Conservation (phyloP, 64 coral and sea anemone genomes). For the Dendronephthya gigantea region DNA sequence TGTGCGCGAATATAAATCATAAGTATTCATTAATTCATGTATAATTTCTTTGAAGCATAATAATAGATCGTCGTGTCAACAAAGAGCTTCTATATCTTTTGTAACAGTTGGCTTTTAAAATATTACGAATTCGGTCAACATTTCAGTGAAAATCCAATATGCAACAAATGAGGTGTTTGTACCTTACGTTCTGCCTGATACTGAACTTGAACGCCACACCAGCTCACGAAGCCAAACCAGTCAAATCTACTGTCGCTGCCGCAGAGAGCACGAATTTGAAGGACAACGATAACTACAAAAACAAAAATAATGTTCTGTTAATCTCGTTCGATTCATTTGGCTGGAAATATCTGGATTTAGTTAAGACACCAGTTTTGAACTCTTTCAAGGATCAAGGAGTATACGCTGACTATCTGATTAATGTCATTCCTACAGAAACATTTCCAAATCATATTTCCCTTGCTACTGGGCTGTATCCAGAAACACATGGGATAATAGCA, state of each 20-base stretch:
- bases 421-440: constrained; percentile 62
- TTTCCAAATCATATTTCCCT: constrained; percentile 69
- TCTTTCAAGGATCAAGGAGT: constrained; percentile 51
- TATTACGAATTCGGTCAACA: too few species aligned
- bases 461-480: constrained; percentile 74
- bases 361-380: constrained; percentile 56
- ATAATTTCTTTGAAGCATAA: not conserved
- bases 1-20: too few species aligned
- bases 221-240: too few species aligned
- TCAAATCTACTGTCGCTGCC: too few species aligned
- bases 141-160: too few species aligned
- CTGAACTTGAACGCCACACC: too few species aligned
- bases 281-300: not conserved
- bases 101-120: not conserved
- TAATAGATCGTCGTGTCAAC: not conserved
- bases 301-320: constrained; percentile 35
- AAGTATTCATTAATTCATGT: too few species aligned
- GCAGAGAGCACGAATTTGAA: not conserved
- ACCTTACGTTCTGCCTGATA: too few species aligned
- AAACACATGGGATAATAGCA: constrained; percentile 60
- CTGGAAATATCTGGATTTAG: constrained; percentile 64
- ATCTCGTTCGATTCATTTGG: constrained; percentile 89
- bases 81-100: not conserved
- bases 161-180: too few species aligned
- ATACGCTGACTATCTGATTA: constrained; percentile 45